Conservation (phyloP, 2,888 invertebrate species). For the Phytoseiulus persimilis region DNA sequence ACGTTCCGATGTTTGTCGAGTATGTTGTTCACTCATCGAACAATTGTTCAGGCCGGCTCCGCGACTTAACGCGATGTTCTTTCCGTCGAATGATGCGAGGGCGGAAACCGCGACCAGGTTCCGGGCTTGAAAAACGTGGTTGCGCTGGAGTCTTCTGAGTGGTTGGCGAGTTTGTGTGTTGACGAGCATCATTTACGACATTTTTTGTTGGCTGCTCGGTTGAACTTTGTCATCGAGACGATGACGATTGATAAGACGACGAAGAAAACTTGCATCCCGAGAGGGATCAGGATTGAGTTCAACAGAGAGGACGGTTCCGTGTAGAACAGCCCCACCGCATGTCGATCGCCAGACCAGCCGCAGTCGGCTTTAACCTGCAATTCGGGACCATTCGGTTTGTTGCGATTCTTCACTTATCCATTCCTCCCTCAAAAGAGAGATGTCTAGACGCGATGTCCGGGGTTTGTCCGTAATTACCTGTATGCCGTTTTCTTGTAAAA, state of each 20-base stretch:
- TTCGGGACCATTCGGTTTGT: not conserved
- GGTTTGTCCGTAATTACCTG: conserved; percentile 43
- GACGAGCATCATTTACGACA: conserved; percentile 8
- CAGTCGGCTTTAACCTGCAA: conserved; percentile 26
- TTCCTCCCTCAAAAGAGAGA: not conserved
- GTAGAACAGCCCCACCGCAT: conserved; percentile 29
- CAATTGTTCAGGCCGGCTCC: too few species aligned
- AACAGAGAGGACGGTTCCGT: conserved; percentile 21
- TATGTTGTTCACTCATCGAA: too few species aligned
- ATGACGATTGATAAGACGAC: not conserved
- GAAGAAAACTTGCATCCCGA: conserved; percentile 21
- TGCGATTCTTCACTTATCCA: not conserved
- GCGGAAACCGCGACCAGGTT: too few species aligned
- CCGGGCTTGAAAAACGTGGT: too few species aligned
- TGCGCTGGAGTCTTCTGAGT: not conserved
- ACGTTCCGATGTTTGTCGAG: too few species aligned
- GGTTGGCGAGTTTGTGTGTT: not conserved
- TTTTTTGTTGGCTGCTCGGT: conserved; percentile 18
- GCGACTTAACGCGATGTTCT: too few species aligned
- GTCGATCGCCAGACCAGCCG: conserved; percentile 29
- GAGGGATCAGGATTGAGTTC: conserved; percentile 23
- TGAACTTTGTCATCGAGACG: conserved; percentile 9
- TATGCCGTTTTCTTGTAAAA: conserved; percentile 71
- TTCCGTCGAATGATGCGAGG: too few species aligned
- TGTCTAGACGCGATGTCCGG: too few species aligned